phyloP scores from a whole-genome alignment of 2,797 vertebrate genomes.

The Acanthiza pusilla region DNA sequence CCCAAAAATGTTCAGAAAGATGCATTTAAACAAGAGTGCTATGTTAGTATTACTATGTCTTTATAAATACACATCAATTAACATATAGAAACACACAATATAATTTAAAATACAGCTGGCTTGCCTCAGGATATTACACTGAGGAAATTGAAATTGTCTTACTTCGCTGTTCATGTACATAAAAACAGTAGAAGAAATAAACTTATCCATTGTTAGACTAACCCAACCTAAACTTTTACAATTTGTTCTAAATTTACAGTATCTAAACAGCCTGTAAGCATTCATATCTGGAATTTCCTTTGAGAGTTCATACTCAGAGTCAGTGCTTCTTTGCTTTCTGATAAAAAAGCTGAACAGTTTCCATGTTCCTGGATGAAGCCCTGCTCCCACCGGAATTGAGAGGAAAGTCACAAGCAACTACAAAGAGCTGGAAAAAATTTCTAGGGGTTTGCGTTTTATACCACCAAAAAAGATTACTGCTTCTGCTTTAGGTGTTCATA shows the following conservation, averaged over 20 bases:
- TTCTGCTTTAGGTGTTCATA: neutral
- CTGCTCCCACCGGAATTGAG: neutral
- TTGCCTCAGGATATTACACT: neutral
- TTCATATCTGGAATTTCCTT: neutral
- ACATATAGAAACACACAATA: neutral
- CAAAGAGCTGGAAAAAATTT: neutral
- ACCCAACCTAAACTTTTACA: neutral
- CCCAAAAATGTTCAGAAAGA: neutral
- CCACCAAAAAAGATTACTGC: neutral
- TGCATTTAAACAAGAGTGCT: neutral
- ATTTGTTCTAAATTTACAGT: neutral
- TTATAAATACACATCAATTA: slow-evolving; percentile 10
- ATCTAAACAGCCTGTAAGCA: neutral
- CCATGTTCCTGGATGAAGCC: neutral
- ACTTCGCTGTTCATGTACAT: neutral
- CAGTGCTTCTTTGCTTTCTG: neutral
- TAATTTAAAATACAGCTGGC: neutral
- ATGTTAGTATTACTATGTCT: neutral
- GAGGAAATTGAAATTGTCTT: neutral
- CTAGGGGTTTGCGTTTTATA: neutral
- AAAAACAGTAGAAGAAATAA: neutral
- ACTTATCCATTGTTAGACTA: neutral
- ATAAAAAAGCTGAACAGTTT: neutral
- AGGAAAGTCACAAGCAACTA: neutral
- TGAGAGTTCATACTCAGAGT: neutral